Base-by-base conservation (phyloP, 1,140 invertebrate species). In the Drosophila ambigua region DNA sequence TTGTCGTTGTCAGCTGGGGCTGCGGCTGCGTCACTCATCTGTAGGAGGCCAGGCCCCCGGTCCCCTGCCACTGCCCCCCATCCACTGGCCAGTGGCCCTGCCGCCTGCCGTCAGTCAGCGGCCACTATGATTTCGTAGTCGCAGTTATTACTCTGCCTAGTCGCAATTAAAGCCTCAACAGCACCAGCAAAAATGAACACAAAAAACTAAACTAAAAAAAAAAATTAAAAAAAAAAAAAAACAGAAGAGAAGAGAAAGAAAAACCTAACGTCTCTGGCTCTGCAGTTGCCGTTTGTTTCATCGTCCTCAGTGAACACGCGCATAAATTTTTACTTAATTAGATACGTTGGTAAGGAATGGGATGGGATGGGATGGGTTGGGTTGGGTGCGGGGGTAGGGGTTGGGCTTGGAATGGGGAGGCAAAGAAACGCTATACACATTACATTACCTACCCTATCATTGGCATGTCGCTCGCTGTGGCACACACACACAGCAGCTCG, bases 291-390 rank as follows among this genome's bases (percentile, higher is more conserved):
- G 81, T 85, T 85, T 80, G 72, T 85, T 85, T 85, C 78, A 81
- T 74, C 82, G 82, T 85, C 74, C 82, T 85, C 82, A 85, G 59
- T 85, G 82, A 85, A 85, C 82, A 85, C 82, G 82, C 82, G 82
- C 82, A 85, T 85, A 85, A 87, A 85, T 87, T 85, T 81, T 71
- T 69, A 81, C 69, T 87, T 87, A 85, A 85, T 85, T 85, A 85
- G 74, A 87, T 77, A 80, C 76, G 64, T 57, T 59, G 71, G 11
- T 16, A 51, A 9, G 35, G 15, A 39, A 39, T 39, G 35, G 35
- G 11, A 39, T 11, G 35, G 35, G 23, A 15, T 26, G 43, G 54
- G 43, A 39, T 39, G 35, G 35, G 4, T 9, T 39, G 39, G 31
- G 4, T 11, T 26, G 46, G 50, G 9, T 24, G 7, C 4, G 52